Conservation (phyloP, 2,888 invertebrate species). For the Saturnia japonica region DNA sequence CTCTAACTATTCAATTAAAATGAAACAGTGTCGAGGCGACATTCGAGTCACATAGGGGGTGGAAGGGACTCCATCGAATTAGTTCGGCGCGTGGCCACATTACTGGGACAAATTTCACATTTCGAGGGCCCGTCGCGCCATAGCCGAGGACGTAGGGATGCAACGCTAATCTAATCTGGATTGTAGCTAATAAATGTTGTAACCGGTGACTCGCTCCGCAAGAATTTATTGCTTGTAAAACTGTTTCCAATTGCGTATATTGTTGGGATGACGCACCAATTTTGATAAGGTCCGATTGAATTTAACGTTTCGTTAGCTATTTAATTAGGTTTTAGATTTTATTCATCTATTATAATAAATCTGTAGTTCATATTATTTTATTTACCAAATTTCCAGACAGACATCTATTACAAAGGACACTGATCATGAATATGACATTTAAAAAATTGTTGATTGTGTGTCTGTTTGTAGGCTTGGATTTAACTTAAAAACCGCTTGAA, state of each 20-base stretch:
- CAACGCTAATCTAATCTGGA: conserved; percentile 81
- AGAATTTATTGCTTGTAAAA: conserved; percentile 81
- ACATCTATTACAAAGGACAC: too few species aligned
- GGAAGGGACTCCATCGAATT: conserved; percentile 73
- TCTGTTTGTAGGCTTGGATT: too few species aligned
- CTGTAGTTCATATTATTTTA: background rate
- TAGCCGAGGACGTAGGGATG: conserved; percentile 55
- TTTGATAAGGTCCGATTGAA: conserved; percentile 71
- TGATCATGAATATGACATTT: too few species aligned
- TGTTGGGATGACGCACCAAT: conserved; percentile 64
- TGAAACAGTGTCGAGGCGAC: conserved; percentile 69
- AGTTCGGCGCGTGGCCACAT: conserved; percentile 80
- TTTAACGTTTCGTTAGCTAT: conserved; percentile 69
- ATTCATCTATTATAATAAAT: conserved; percentile 32
- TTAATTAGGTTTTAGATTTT: conserved; percentile 44
- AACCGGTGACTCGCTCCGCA: conserved; percentile 68
- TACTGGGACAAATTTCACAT: conserved; percentile 77
- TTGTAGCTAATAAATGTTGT: conserved; percentile 81
- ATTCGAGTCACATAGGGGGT: conserved; percentile 77
- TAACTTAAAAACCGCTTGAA: too few species aligned
- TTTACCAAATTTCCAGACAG: too few species aligned
- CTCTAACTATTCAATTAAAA: conserved; percentile 80
- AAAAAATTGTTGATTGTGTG: too few species aligned
- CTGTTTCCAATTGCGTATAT: conserved; percentile 80
- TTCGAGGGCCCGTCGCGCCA: conserved; percentile 53